Base-by-base conservation (phyloP, 2,113 vertebrate genomes). In the Dasypus novemcinctus region DNA sequence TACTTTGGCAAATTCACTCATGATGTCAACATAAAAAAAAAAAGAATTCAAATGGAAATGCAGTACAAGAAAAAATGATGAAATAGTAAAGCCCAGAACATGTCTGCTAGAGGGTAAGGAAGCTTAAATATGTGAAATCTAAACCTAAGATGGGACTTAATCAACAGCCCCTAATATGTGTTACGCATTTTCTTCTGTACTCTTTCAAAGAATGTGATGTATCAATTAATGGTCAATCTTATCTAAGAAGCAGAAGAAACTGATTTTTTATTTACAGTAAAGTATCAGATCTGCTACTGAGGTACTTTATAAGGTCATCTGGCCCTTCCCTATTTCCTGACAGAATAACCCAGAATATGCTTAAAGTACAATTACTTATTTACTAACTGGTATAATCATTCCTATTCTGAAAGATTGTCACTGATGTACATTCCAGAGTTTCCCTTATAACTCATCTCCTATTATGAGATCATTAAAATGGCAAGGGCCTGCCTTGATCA, bases 11-110 rank as follows among this genome's bases (percentile, higher is more conserved):
- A 69, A 92, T 20, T 86, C 21, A 74, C 83, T 74, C 94, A 41
- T 46, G 83, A 84, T 31, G 11, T 85, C 21, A 90, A 83, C 59
- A 59, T 86, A 82, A 88, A 96, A 96, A 88, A 96, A 96, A 87
- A 49, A 46, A 14, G 18, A 61, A 33, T n/a, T 80, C 96, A 72
- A 90, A 85, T 36, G 80, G 83, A 66, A 96, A 95, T 46, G 25
- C 4, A 89, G 66, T 41, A 21, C 4, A 82, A 96, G 92, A 5
- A 1, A 94, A 61, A 61, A 38, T 61, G 21, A 95, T 95, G 29
- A 97, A 61, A 97, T 94, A 96, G 90, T 97, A 79, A 95, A 97
- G 41, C 33, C 4, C 41, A 80, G 57, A 97, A 46, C 10, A 43
- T 68, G 49, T 79, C 80, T 86, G 80, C 2, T 2, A 38, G 38